Base-by-base conservation (phyloP, 2,888 invertebrate species). In the Rotaria sp. region DNA sequence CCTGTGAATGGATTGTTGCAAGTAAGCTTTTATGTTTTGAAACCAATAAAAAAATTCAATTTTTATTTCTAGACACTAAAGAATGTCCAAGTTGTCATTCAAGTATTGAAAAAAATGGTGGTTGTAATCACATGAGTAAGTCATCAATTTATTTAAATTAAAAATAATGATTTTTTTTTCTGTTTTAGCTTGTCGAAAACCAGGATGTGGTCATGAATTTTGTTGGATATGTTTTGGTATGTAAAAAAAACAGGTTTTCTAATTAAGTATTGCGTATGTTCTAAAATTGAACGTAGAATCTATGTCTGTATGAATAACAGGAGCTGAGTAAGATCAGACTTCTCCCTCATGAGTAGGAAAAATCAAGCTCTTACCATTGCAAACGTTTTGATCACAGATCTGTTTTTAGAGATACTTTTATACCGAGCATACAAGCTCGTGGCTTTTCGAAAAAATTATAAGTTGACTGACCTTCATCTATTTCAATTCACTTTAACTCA, bases 201-300 rank as follows among this genome's bases (percentile, higher is more conserved):
- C 80, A 26, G 80, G 80, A 45, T 80, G 98, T 92, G 96, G 96
- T 92, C 94, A 95, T 84, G 97, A 98, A 92, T 99, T 99, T 92
- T 99, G 98, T 92, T 99, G 98, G 98, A 96, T 97, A 50, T 99
- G 98, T 91, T 94, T 99, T 87, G 97, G 97, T 48, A 95, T 96
- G 74, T 99, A 96, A 15, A 67, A 30, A 59, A 4, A 2, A 11
- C 1, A n/a, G 0, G 5, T 57, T 57, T 96, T 96, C 88, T 97
- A 96, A 96, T 93, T 89, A 89, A 88, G 5, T 26, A 55, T 21
- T 15, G 13, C 10, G 48, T 45, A 45, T n/a, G n/a, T n/a, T n/a
- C n/a, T n/a, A n/a, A n/a, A n/a, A n/a, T n/a, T n/a, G n/a, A n/a
- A n/a, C 45, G 11, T 45, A 8, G 7, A 52, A 7, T 52, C 1